These are phyloP conservation scores for Gila robusta DNA, from an alignment of 2,797 vertebrate genomes.

Conservation along the genomic window DNA sequence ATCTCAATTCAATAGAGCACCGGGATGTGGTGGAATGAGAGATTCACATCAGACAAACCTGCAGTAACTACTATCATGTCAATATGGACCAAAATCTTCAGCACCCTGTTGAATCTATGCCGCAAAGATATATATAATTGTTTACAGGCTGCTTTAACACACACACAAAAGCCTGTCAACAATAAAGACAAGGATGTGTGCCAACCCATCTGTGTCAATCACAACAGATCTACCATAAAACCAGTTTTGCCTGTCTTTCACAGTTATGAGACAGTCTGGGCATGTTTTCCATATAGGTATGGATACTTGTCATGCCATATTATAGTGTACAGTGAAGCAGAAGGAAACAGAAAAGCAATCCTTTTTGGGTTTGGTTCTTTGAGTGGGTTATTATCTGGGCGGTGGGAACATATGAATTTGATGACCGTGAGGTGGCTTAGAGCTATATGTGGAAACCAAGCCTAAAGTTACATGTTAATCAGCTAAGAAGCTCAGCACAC, in stretches of 20 bases:
- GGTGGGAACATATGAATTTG: conserved; percentile 20
- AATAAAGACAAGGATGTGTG: background rate
- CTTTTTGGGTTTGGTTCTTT: background rate
- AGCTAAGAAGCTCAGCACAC: conserved; percentile 54
- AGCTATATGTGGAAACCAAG: conserved; percentile 50
- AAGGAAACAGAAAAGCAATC: conserved; percentile 10
- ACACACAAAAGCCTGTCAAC: background rate
- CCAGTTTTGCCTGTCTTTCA: conserved; percentile 44
- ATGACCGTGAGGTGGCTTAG: background rate
- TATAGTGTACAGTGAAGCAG: conserved; percentile 14
- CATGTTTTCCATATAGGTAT: conserved; percentile 35
- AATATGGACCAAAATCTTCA: too few species aligned
- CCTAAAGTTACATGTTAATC: conserved; percentile 48
- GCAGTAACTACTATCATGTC: too few species aligned
- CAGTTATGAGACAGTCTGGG: conserved; percentile 27
- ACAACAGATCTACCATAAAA: conserved; percentile 26
- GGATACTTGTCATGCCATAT: conserved; percentile 18
- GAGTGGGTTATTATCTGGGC: background rate
- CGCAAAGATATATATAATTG: too few species aligned
- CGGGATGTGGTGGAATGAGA: too few species aligned
- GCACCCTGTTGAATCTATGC: too few species aligned
- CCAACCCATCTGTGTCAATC: conserved; percentile 3
- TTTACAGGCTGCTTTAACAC: background rate
- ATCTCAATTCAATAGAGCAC: too few species aligned
- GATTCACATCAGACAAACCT: too few species aligned